Evolutionary conservation across 2,113 vertebrate species (phyloP), one percentile per base, ranked within the genome.

Genomic region (Aleadryas rufinucha): DNA sequence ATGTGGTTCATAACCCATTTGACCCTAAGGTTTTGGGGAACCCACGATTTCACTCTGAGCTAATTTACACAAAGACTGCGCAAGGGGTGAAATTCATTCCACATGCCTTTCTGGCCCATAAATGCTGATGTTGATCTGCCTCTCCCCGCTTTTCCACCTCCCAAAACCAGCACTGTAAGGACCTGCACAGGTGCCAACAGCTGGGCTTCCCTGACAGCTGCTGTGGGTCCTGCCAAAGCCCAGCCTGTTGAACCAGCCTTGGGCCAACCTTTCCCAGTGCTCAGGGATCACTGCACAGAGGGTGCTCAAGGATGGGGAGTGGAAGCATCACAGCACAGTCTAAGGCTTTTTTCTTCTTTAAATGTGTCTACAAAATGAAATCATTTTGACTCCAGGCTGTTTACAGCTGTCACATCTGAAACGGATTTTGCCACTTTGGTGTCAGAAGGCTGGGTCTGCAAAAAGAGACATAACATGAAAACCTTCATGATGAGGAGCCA

Each of bases 361-460:
- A 82, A 50, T 37, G 17, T 49, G n/a, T n/a, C 78, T 70, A 21
- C 56, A 57, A 88, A 85, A 93, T 44, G 21, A 80, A 97, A 87
- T 86, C 1, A 54, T 82, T 90, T 44, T 87, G 39, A 84, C 75
- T 91, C 59, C 35, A 28, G 64, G 77, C 80, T 86, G 39, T 91
- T 94, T 49, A 59, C 27, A 96, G 91, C 81, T 85, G 76, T 79
- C 87, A 72, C 31, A 71, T 74, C 78, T 93, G 92, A 96, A 92
- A 78, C 0, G 1, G 86, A 87, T 93, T 93, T 93, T 76, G 94
- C 75, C 59, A 68, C 79, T 77, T 70, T 5, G 41, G 92, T 85
- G 75, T 91, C 80, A 54, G 65, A 92, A 83, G 69, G 23, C 56
- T 76, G 50, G 13, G 31, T 61, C 86, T 79, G 53, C 71, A 66